Evolutionary conservation across 2,113 vertebrate genomes (phyloP).

Genomic region (Xenopus laevis): DNA sequence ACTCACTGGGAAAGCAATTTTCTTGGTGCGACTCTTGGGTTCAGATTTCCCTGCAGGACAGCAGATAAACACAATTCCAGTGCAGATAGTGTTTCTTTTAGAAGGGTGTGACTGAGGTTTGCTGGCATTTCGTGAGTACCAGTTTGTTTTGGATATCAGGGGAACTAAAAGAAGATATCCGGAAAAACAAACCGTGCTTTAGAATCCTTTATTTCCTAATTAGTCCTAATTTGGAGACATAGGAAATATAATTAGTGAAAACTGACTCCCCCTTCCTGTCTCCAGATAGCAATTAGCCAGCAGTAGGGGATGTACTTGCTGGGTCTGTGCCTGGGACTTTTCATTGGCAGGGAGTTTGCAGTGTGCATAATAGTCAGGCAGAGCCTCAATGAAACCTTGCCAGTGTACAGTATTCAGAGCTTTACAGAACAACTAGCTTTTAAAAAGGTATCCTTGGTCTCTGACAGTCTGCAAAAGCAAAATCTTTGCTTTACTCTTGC

Average conservation of each 20-base stretch:
- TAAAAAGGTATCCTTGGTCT: too few species aligned
- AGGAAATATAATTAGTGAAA: slow-evolving; percentile 43
- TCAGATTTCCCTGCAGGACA: too few species aligned
- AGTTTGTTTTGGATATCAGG: slow-evolving; percentile 16
- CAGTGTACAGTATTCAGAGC: too few species aligned
- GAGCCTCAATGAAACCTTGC: neutral
- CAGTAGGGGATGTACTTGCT: slow-evolving; percentile 4
- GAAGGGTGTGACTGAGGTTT: neutral
- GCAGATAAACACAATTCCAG: neutral
- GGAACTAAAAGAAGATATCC: slow-evolving; percentile 15
- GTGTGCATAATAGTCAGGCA: too few species aligned
- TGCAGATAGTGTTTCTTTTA: neutral
- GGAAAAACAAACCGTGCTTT: slow-evolving; percentile 7
- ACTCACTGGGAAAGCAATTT: neutral
- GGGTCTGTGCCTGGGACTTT: neutral
- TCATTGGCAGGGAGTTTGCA: neutral
- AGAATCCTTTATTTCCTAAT: slow-evolving; percentile 43
- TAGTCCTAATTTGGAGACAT: slow-evolving; percentile 46
- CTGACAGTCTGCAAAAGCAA: too few species aligned
- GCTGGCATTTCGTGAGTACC: slow-evolving; percentile 1
- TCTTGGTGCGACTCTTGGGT: neutral
- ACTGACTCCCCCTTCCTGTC: slow-evolving; percentile 36
- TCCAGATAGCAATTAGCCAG: slow-evolving; percentile 41
- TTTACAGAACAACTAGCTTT: too few species aligned
- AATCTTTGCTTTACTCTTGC: neutral